Evolutionary conservation across 1,140 invertebrate species (phyloP), one percentile per base, ranked within the genome.

Genomic region (Lordiphosa clarofinis): DNA sequence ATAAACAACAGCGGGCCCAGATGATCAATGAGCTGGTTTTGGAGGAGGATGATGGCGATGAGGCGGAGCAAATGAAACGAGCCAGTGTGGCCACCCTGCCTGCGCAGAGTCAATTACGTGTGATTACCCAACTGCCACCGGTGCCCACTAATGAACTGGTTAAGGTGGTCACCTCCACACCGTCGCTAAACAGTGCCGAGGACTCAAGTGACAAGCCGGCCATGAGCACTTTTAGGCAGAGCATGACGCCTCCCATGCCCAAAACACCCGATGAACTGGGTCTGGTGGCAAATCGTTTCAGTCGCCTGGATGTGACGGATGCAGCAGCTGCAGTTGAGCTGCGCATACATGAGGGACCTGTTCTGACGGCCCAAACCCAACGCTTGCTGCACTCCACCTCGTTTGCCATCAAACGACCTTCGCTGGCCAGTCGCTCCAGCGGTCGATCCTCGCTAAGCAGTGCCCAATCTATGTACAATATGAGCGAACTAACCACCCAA

Each of bases 341-440:
- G 56, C 76, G 76, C 42, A 82, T 82, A 15, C 68, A 60, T 21
- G 76, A 82, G 13, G 76, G 76, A 5, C 73, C 73, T 0, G 44
- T 64, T 50, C 47, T 84, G 9, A 71, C 56, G 4, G 69, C 73
- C 1, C 79, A 74, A 8, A 79, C 79, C 1, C 73, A 73, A 42
- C 72, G 76, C 5, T 62, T 88, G 11, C 62, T 88, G 49, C 76
- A 88, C 39, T 76, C 87, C 35, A 86, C 87, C 13, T 87, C 86
- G 12, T 89, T 88, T 63, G 79, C 86, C 1, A 88, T 89, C 5
- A 88, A 89, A 49, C 73, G 87, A 2, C 87, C 87, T 1, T 84
- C 81, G 31, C 43, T 88, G 40, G 62, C 86, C 13, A 72, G 65
- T 1, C 78, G 78, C 10, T 84, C 79, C 56, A 84, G 78, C 47